A percentile compares a stretch with the other conserved stretches of the same genome.
These are phyloP conservation scores for Lasius platythorax DNA, from an alignment of 2,888 invertebrate species.

Conservation along the genomic window DNA sequence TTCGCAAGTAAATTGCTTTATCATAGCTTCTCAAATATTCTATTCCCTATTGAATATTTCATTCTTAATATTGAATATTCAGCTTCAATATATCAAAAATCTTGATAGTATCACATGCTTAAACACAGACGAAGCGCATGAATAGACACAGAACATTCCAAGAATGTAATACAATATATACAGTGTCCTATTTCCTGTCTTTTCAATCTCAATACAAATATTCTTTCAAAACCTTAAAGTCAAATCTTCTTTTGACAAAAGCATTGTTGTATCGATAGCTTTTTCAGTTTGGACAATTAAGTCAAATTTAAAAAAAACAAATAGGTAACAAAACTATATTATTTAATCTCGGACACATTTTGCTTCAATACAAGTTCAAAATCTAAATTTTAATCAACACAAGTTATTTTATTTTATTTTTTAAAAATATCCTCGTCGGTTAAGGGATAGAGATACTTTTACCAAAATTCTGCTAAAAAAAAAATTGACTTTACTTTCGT, in stretches of 20 bases:
- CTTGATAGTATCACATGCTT: background rate
- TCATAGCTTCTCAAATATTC: conserved; percentile 16
- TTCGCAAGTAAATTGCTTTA: background rate
- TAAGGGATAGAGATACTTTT: background rate
- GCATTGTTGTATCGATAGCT: background rate
- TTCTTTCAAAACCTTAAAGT: background rate
- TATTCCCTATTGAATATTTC: background rate
- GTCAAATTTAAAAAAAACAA: background rate
- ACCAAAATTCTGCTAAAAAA: background rate
- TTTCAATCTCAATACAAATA: background rate
- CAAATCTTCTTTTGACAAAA: background rate
- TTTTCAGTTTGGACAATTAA: background rate
- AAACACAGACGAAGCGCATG: conserved; percentile 19
- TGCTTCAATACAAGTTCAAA: background rate
- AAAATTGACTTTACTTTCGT: background rate
- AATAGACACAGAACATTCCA: conserved; percentile 3
- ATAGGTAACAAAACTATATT: background rate
- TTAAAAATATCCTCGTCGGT: background rate
- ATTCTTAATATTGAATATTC: background rate
- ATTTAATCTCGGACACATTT: background rate
- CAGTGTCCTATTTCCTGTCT: conserved; percentile 2
- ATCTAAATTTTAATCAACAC: background rate
- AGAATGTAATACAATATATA: conserved; percentile 7
- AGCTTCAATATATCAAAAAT: conserved; percentile 15
- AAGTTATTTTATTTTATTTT: background rate